These are phyloP conservation scores for Mormyrus hasselquistii DNA, from an alignment of 2,797 vertebrate species.

Conservation along the genomic window DNA sequence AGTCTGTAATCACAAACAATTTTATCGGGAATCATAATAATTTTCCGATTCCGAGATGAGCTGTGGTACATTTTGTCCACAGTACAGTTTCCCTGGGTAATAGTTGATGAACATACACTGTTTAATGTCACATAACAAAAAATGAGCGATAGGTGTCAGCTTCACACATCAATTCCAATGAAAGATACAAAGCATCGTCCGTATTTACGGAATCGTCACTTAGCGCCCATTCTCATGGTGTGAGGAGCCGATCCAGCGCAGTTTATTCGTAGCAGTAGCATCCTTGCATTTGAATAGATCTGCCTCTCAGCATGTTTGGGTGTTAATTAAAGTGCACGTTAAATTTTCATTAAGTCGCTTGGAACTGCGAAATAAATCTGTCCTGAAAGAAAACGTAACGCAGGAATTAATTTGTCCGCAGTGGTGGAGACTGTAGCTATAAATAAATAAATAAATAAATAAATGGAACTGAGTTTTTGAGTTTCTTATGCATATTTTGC, in stretches of 20 bases:
- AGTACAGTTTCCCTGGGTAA: background rate
- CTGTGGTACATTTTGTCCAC: background rate
- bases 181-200: background rate
- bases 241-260: background rate
- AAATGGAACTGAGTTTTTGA: background rate
- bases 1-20: background rate
- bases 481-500: conserved; percentile 7
- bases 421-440: background rate
- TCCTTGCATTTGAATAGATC: background rate
- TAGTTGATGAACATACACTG: background rate
- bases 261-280: background rate
- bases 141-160: background rate
- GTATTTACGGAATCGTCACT: background rate
- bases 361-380: background rate
- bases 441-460: conserved; percentile 15
- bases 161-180: background rate
- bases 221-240: background rate
- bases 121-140: background rate
- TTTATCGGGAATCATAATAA: background rate
- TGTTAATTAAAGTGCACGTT: background rate
- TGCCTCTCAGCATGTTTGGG: background rate
- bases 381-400: background rate
- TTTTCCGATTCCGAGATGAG: background rate
- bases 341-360: background rate
- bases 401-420: background rate